Percentiles rank a stretch among this genome's conserved stretches.
Evolutionary conservation across 2,797 vertebrate genomes (phyloP).

Genomic region (Microctenopoma steveboyesi): DNA sequence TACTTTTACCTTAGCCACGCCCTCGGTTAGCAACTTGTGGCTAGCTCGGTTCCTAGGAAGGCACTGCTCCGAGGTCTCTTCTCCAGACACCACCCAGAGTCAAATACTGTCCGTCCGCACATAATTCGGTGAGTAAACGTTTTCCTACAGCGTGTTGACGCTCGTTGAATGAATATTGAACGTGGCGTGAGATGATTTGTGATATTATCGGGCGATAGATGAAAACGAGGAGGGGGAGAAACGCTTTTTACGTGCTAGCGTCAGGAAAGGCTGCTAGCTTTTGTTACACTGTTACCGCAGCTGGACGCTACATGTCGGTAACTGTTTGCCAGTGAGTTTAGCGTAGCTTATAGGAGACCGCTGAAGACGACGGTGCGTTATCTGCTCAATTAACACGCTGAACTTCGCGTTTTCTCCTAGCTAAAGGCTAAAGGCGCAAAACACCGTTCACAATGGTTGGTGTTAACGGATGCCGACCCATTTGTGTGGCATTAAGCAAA

Average conservation of each 20-base stretch:
- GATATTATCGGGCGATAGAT: conserved; percentile 6
- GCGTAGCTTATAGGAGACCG: background rate
- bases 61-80: conserved; percentile 51
- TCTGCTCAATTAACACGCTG: background rate
- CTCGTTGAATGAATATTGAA: accelerated
- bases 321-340: background rate
- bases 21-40: conserved; percentile 79
- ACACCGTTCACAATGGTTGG: conserved; percentile 36
- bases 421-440: conserved; percentile 27
- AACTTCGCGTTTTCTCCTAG: conserved; percentile 4
- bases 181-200: background rate
- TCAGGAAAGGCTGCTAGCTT: conserved; percentile 66
- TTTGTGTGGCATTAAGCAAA: conserved; percentile 18
- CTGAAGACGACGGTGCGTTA: background rate
- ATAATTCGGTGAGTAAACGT: conserved; percentile 68
- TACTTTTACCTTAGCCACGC: conserved; percentile 80
- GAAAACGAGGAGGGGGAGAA: conserved; percentile 22
- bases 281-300: conserved; percentile 62
- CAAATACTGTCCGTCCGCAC: conserved; percentile 54
- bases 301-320: conserved; percentile 25
- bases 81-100: conserved; percentile 62
- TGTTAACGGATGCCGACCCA: conserved; percentile 35
- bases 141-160: accelerated
- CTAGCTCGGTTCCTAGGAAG: conserved; percentile 72
- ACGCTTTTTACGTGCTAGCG: conserved; percentile 64